Evolutionary conservation across 2,888 invertebrate genomes (phyloP).

Genomic region (Nemotelus pantherinus): DNA sequence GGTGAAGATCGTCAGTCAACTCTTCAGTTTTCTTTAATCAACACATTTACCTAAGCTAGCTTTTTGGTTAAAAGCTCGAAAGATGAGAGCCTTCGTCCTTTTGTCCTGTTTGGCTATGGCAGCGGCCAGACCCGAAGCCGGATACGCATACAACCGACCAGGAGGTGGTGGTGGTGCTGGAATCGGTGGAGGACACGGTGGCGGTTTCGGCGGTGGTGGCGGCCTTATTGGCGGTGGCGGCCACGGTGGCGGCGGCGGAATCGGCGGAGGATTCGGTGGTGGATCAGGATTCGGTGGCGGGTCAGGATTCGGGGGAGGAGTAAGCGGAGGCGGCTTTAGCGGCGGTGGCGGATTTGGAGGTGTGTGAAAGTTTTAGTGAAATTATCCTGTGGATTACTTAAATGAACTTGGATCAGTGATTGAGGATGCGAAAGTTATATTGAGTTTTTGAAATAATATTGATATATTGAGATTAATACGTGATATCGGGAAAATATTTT

Average conservation of each 20-base stretch:
- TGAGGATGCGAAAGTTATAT: not conserved
- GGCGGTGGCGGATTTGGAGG: constrained; percentile 51
- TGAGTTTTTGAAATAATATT: too few species aligned
- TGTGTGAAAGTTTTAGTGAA: constrained; percentile 40
- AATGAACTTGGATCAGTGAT: not conserved
- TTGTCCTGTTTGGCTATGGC: constrained; percentile 64
- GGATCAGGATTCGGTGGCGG: constrained; percentile 59
- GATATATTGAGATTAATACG: too few species aligned
- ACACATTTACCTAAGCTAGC: constrained; percentile 57
- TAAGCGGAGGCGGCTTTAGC: constrained; percentile 54
- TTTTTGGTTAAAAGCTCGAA: constrained; percentile 50
- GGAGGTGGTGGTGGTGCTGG: constrained; percentile 60
- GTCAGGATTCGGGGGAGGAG: constrained; percentile 56
- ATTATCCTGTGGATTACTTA: not conserved
- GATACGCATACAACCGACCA: constrained; percentile 65
- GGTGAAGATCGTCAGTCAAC: constrained; percentile 65
- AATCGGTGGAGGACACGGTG: constrained; percentile 54
- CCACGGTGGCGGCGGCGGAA: constrained; percentile 56
- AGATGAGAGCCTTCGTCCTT: constrained; percentile 64
- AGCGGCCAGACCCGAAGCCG: constrained; percentile 64
- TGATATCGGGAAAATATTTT: too few species aligned
- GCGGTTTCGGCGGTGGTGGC: constrained; percentile 58
- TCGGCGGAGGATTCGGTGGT: constrained; percentile 56
- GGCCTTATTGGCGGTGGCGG: constrained; percentile 57
- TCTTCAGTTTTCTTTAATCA: constrained; percentile 63